phyloP scores from a whole-genome alignment of 2,797 vertebrate species.

The Neopelma chrysocephalum region DNA sequence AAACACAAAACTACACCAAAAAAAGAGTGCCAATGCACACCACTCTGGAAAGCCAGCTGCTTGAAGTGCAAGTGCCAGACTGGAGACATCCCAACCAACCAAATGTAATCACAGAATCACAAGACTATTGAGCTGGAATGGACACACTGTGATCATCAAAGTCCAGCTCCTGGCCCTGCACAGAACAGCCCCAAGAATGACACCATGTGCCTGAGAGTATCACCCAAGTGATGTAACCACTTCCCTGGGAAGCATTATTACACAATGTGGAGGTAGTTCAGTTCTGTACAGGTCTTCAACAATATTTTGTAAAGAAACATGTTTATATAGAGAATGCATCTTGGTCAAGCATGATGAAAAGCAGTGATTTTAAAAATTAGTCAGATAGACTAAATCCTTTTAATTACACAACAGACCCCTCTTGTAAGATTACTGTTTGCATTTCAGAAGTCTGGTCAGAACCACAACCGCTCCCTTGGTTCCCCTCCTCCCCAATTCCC shows the following conservation, averaged over 20 bases:
- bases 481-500: background rate
- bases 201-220: background rate
- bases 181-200: background rate
- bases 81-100: background rate
- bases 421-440: background rate
- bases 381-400: background rate
- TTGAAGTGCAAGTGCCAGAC: background rate
- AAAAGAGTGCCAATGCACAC: background rate
- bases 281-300: background rate
- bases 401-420: background rate
- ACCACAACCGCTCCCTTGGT: background rate
- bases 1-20: background rate
- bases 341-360: background rate
- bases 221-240: background rate
- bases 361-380: background rate
- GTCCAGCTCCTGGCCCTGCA: background rate
- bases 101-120: background rate
- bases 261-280: background rate
- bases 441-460: background rate
- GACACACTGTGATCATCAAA: background rate
- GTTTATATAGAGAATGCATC: background rate
- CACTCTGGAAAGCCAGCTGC: background rate
- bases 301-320: background rate
- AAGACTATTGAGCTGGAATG: background rate
- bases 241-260: background rate